Evolutionary conservation across 2,797 vertebrate genomes (phyloP).

Genomic region (Halcyon smyrnensis): DNA sequence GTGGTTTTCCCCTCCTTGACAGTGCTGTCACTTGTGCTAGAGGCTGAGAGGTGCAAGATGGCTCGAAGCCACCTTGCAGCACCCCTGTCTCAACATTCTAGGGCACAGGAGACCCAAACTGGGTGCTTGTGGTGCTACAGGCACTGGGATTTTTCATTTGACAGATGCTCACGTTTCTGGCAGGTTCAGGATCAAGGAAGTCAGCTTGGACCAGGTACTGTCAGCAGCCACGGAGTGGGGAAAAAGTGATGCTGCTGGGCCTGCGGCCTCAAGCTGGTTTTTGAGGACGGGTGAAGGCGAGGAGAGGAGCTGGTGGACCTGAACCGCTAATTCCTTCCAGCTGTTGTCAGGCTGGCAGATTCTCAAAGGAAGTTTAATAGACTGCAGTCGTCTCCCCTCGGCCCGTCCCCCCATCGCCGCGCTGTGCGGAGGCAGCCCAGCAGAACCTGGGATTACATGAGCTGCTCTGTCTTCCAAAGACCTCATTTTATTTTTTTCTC

Average conservation of each 20-base stretch:
- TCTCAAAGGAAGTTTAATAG: constrained; percentile 77
- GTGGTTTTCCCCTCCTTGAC: not conserved
- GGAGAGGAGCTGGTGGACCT: constrained; percentile 55
- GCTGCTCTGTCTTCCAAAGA: constrained; percentile 39
- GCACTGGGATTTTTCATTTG: accelerated
- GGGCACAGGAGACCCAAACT: accelerated
- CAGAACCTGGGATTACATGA: constrained; percentile 58
- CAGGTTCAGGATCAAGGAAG: not conserved
- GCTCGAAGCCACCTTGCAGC: not conserved
- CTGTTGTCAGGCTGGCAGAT: constrained; percentile 74
- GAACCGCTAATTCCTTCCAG: constrained; percentile 72
- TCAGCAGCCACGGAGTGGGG: not conserved
- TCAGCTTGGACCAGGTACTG: not conserved
- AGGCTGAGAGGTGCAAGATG: not conserved
- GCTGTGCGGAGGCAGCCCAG: not conserved
- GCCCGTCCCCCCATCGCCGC: not conserved
- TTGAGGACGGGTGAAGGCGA: constrained; percentile 25
- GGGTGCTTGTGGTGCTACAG: not conserved
- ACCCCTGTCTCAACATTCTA: accelerated
- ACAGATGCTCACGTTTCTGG: not conserved
- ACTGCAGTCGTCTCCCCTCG: constrained; percentile 59
- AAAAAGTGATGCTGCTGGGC: constrained; percentile 46
- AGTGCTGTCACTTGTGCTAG: not conserved
- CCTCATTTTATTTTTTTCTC: not conserved
- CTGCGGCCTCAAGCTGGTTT: not conserved